These are phyloP conservation scores for Antheraea pernyi DNA, from an alignment of 1,140 invertebrate species.

Conservation along the genomic window DNA sequence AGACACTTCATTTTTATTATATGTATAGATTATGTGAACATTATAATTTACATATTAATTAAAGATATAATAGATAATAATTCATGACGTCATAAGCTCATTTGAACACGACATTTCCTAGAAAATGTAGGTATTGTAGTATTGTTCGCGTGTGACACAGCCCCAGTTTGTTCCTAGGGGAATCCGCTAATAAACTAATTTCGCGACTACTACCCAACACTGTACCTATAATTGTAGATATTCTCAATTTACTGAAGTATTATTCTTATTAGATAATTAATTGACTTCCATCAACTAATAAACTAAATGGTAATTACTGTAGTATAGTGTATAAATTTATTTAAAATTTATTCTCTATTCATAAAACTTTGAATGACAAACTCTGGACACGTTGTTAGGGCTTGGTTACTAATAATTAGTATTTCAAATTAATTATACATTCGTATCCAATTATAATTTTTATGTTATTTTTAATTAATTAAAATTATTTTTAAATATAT, in stretches of 20 bases:
- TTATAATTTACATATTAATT: not conserved
- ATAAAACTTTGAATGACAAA: too few relatives aligned
- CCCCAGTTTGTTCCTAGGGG: constrained; percentile 10
- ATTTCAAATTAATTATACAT: too few relatives aligned
- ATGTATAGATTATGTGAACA: not conserved
- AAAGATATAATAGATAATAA: not conserved
- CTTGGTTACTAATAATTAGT: too few relatives aligned
- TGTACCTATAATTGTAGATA: not conserved
- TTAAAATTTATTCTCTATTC: too few relatives aligned
- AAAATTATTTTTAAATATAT: too few relatives aligned
- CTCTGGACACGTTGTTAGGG: too few relatives aligned
- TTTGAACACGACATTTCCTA: constrained; percentile 3
- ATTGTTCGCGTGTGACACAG: constrained; percentile 18
- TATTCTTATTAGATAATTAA: not conserved
- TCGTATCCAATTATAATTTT: too few relatives aligned
- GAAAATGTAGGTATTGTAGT: not conserved
- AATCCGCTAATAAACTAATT: constrained; percentile 25
- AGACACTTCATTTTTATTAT: too few relatives aligned
- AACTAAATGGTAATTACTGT: not conserved
- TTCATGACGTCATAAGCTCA: not conserved
- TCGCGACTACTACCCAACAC: constrained; percentile 18
- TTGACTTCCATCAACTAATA: not conserved
- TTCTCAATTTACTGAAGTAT: not conserved
- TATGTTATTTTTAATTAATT: too few relatives aligned
- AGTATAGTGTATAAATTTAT: too few relatives aligned